Conservation (phyloP, 2,797 vertebrate genomes). For the Gadopsis marmoratus region DNA sequence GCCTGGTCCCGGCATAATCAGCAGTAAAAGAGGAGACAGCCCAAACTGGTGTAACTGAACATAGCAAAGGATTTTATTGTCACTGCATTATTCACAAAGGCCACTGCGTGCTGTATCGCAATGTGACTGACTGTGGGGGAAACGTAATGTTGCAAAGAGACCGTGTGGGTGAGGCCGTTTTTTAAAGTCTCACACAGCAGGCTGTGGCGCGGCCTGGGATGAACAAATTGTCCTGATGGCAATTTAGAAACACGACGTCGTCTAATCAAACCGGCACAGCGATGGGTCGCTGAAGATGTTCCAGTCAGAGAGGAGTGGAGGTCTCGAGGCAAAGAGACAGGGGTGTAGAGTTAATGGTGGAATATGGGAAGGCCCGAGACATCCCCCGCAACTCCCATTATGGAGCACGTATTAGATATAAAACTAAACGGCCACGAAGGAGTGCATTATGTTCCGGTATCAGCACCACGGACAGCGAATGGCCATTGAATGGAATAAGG, state of each 20-base stretch:
- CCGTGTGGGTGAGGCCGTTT: constrained; percentile 18
- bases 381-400: constrained; percentile 29
- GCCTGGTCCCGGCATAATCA: constrained; percentile 24
- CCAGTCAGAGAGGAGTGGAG: constrained; percentile 8
- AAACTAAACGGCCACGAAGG: constrained; percentile 54
- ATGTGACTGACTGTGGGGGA: constrained; percentile 47
- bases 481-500: constrained; percentile 2
- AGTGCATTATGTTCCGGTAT: constrained; percentile 48
- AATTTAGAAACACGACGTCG: constrained; percentile 39
- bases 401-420: constrained; percentile 26
- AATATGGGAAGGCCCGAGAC: constrained; percentile 4
- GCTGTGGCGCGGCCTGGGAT: constrained; percentile 3
- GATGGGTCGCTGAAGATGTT: background rate
- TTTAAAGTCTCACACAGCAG: constrained; percentile 35
- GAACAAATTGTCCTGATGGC: constrained; percentile 27
- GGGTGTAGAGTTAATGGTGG: constrained; percentile 29
- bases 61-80: constrained; percentile 64
- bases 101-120: constrained; percentile 41
- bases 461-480: constrained; percentile 69
- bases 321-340: constrained; percentile 12
- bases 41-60: constrained; percentile 66
- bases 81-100: constrained; percentile 74
- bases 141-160: constrained; percentile 37
- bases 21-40: constrained; percentile 39
- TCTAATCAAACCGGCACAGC: constrained; percentile 4